Evolutionary conservation across 1,140 invertebrate genomes (phyloP).

Genomic region (Drosophila oshimai): DNA sequence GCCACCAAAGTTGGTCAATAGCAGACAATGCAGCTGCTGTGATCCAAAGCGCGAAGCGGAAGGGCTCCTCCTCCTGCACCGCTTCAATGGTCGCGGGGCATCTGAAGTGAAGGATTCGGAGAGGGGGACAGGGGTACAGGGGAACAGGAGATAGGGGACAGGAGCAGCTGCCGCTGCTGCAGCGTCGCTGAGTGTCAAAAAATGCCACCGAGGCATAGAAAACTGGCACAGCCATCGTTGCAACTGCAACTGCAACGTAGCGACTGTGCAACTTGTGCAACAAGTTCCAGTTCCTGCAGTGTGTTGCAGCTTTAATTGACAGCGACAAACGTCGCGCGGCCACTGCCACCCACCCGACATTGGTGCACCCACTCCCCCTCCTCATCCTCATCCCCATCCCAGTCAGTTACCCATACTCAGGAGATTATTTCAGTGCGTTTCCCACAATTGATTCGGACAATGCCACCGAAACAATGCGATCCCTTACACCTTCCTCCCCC

Average conservation of each 20-base stretch:
- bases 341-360: conserved; percentile 62
- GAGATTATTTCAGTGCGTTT: conserved; percentile 71
- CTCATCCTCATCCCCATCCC: neutral
- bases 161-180: conserved; percentile 9
- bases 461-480: conserved; percentile 51
- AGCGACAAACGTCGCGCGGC: conserved; percentile 69
- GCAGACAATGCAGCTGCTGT: conserved; percentile 46
- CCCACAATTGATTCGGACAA: conserved; percentile 79
- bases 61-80: conserved; percentile 30
- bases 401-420: neutral
- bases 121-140: neutral
- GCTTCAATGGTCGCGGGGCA: conserved; percentile 4
- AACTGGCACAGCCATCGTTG: conserved; percentile 56
- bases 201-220: conserved; percentile 51
- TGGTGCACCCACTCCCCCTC: conserved; percentile 13
- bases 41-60: conserved; percentile 35
- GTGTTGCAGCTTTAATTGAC: conserved; percentile 66
- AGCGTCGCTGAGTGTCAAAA: conserved; percentile 40
- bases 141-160: neutral
- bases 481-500: neutral
- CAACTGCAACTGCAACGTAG: conserved; percentile 43
- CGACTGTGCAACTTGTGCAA: conserved; percentile 64
- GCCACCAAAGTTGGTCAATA: conserved; percentile 32
- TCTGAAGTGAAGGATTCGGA: neutral
- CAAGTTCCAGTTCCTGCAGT: conserved; percentile 70